Evolutionary conservation across 2,113 vertebrate genomes (phyloP), one percentile per base, ranked within the genome.

Genomic region (Eclectus roratus): DNA sequence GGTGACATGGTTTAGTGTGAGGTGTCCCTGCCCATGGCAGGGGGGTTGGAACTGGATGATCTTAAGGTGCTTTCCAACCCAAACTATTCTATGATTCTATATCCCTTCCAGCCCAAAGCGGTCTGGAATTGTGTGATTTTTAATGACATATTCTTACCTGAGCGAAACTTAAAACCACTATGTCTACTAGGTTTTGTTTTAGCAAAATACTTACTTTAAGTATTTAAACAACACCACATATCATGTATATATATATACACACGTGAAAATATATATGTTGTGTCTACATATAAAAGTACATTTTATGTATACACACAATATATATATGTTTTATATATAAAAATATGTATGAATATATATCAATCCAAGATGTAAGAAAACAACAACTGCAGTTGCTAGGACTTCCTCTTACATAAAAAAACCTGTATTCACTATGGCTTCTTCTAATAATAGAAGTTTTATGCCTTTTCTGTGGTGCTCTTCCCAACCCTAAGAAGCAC

Each of bases 391-490:
- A 70, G 41, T 2, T 64, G 8, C 23, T 47, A 61, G 8, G 43
- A 24, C 8, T 52, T 64, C 12, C 65, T 18, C 74, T 50, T 44
- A 71, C 73, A 35, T 12, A 24, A 17, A 44, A 70, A 39, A 9
- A 44, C 19, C 44, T 18, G 21, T 6, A 85, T 33, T 16, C 52
- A 8, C 25, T 23, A 80, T 0, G 0, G 7, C 39, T 64, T 43
- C 28, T n/a, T 31, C 80, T 53, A 20, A 17, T 23, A 72, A n/a
- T 15, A 64, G 14, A 72, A 55, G 4, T 20, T 66, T 11, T 18
- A 31, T 16, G 23, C 43, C n/a, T 73, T 69, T 58, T 23, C 53
- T n/a, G 10, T 21, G 29, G 12, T 0, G 0, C 5, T 68, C 33
- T 47, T 29, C 47, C 56, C 7, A 73, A 33, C 7, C 18, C 4